phyloP scores from a whole-genome alignment of 2,888 invertebrate species.

The Apamea monoglypha region DNA sequence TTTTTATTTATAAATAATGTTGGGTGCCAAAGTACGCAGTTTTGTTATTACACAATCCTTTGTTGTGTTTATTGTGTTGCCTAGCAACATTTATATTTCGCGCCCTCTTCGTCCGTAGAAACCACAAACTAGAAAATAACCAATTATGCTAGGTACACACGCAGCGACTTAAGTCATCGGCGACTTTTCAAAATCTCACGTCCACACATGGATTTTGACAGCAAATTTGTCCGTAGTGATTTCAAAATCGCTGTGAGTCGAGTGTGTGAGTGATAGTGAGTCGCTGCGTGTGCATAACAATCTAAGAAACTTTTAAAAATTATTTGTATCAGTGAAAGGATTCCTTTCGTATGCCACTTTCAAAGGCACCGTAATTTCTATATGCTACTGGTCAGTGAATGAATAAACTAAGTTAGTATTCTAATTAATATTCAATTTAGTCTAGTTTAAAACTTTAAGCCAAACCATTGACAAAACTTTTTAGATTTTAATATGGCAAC shows the following conservation, averaged over 20 bases:
- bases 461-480: conserved; percentile 18
- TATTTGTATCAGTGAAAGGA: not conserved
- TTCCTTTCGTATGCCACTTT: not conserved
- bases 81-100: conserved; percentile 66
- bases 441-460: not conserved
- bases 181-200: not conserved
- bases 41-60: not conserved
- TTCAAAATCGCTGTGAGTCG: too few species aligned
- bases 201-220: not conserved
- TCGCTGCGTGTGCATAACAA: not conserved
- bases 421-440: not conserved
- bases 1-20: not conserved
- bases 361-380: not conserved
- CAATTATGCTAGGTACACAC: not conserved
- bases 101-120: conserved; percentile 24
- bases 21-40: conserved; percentile 1
- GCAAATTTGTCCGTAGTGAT: not conserved
- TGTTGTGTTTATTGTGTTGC: conserved; percentile 66
- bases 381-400: not conserved
- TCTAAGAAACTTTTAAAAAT: too few species aligned
- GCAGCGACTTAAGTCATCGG: not conserved
- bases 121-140: conserved; percentile 19
- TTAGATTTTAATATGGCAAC: conserved; percentile 41
- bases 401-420: too few species aligned
- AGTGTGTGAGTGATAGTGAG: too few species aligned